Evolutionary conservation across 2,113 vertebrate genomes (phyloP).

Genomic region (Himantopus leucocephalus): DNA sequence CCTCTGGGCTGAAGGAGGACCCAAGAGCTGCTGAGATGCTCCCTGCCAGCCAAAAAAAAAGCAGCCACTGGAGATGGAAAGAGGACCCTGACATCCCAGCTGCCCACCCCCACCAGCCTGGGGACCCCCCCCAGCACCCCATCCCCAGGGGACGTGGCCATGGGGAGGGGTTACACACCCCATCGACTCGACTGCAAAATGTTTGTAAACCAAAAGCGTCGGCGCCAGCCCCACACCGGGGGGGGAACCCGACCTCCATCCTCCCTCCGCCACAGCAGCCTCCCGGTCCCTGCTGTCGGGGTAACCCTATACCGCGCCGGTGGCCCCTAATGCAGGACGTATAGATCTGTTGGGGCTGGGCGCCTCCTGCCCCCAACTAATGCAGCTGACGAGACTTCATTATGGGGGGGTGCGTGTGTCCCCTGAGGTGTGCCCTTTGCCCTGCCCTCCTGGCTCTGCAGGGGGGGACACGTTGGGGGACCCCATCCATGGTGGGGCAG

Average conservation of each 20-base stretch:
- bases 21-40: not conserved
- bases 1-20: not conserved
- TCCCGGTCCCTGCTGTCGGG: conserved; percentile 26
- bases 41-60: not conserved
- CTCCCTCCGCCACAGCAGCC: not conserved
- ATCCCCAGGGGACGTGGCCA: not conserved
- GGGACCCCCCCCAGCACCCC: not conserved
- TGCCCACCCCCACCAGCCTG: not conserved
- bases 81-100: not conserved
- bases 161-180: conserved; percentile 1
- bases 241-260: conserved; percentile 7
- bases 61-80: not conserved
- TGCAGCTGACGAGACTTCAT: conserved; percentile 53
- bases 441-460: not conserved
- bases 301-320: conserved; percentile 64
- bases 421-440: not conserved
- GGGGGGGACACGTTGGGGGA: not conserved
- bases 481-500: not conserved
- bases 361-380: conserved; percentile 30
- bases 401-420: not conserved
- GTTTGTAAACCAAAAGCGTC: conserved; percentile 77
- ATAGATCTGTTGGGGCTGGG: conserved; percentile 77
- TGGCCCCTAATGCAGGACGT: conserved; percentile 73
- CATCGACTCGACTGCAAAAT: conserved; percentile 66
- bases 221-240: conserved; percentile 48